Conservation (phyloP, 1,140 invertebrate genomes). For the Papilio aristodemus region DNA sequence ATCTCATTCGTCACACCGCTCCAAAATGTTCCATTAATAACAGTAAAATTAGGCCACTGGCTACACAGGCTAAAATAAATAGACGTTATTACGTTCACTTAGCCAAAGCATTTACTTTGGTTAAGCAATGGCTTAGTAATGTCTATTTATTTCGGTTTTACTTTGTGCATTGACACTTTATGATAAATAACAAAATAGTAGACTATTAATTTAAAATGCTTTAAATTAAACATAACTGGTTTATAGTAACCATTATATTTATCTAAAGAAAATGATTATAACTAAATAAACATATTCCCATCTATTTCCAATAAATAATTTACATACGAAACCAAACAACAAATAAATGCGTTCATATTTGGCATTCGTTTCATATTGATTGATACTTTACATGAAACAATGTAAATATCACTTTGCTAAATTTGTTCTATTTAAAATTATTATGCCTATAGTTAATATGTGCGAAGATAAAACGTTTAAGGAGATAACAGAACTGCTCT, state of each 20-base stretch:
- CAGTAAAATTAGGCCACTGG: too few relatives aligned
- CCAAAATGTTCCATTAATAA: too few relatives aligned
- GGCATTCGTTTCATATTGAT: conserved; percentile 45
- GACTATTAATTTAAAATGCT: background rate
- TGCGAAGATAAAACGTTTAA: background rate
- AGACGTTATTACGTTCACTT: too few relatives aligned
- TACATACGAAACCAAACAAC: conserved; percentile 41
- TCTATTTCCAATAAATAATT: conserved; percentile 44
- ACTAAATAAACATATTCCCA: conserved; percentile 19
- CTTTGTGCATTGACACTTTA: background rate
- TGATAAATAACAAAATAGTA: background rate
- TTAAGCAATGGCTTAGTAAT: too few relatives aligned
- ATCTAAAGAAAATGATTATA: conserved; percentile 1
- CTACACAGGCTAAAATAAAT: too few relatives aligned
- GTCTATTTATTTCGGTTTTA: too few relatives aligned
- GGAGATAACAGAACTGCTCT: background rate
- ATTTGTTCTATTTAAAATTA: background rate
- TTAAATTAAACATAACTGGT: background rate
- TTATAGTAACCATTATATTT: conserved; percentile 11
- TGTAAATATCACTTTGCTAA: background rate
- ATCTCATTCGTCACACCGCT: too few relatives aligned
- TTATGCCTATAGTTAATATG: background rate
- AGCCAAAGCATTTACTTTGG: too few relatives aligned
- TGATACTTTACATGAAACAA: conserved; percentile 11
- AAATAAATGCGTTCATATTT: conserved; percentile 69